Evolutionary conservation across 2,888 invertebrate genomes (phyloP).

Genomic region (Magallana nippona): DNA sequence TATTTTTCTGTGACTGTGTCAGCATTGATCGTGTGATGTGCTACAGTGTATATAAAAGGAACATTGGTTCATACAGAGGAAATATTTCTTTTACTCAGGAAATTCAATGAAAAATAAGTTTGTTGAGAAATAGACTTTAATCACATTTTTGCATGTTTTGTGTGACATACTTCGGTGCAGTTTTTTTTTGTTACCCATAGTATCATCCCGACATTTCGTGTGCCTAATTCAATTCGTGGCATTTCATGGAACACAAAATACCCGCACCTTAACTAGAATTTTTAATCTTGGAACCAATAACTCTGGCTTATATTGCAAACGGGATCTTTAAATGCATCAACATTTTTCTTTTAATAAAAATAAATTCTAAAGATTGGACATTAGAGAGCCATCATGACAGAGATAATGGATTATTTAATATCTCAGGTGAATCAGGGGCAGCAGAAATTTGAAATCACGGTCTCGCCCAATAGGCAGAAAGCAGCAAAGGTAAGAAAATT

Average conservation of each 20-base stretch:
- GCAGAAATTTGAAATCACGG: conserved; percentile 29
- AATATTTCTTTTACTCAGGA: too few species aligned
- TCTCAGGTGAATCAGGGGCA: conserved; percentile 22
- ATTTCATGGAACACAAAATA: background rate
- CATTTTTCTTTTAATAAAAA: background rate
- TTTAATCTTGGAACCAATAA: conserved; percentile 17
- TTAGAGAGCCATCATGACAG: conserved; percentile 28
- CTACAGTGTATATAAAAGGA: background rate
- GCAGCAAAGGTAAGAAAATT: conserved; percentile 21
- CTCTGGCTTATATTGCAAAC: conserved; percentile 5
- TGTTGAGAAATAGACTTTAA: too few species aligned
- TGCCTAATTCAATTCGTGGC: background rate
- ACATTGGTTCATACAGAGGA: background rate
- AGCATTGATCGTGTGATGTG: too few species aligned
- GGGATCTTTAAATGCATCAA: background rate
- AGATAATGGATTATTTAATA: conserved; percentile 37
- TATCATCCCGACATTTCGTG: background rate
- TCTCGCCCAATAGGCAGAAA: background rate
- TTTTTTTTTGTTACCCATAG: background rate
- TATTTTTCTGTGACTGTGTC: background rate
- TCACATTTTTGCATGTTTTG: too few species aligned
- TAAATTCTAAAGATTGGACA: background rate
- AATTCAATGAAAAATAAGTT: too few species aligned
- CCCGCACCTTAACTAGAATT: background rate
- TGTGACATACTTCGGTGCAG: background rate